phyloP scores from a whole-genome alignment of 2,888 invertebrate species.

The Dryobota labecula region DNA sequence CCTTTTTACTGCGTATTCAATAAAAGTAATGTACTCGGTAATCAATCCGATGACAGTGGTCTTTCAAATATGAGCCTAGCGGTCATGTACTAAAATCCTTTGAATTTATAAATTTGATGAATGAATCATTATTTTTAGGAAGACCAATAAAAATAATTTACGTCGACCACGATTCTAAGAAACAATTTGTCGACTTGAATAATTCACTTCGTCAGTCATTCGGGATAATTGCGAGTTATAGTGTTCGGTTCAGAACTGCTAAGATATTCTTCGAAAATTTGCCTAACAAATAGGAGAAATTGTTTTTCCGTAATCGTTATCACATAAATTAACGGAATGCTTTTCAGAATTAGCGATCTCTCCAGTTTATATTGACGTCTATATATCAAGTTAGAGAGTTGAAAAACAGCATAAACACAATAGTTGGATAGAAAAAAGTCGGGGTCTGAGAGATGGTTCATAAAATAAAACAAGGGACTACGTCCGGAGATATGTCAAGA shows the following conservation, averaged over 20 bases:
- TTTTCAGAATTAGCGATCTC: constrained; percentile 78
- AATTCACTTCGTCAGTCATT: constrained; percentile 34
- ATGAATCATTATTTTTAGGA: constrained; percentile 6
- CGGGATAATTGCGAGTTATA: constrained; percentile 18
- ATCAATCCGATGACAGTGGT: constrained; percentile 76
- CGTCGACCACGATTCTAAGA: constrained; percentile 5
- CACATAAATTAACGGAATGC: constrained; percentile 70
- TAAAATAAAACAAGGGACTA: constrained; percentile 89
- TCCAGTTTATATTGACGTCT: constrained; percentile 78
- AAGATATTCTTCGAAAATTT: constrained; percentile 44
- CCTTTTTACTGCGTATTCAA: constrained; percentile 87
- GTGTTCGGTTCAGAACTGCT: constrained; percentile 28
- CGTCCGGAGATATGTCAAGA: constrained; percentile 90
- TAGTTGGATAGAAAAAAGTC: constrained; percentile 81
- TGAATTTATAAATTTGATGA: constrained; percentile 31
- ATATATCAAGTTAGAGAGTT: constrained; percentile 84
- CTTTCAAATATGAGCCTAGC: constrained; percentile 67
- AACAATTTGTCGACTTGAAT: constrained; percentile 30
- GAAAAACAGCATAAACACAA: constrained; percentile 84
- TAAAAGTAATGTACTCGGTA: constrained; percentile 87
- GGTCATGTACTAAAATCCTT: constrained; percentile 44
- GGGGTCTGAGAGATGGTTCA: constrained; percentile 86
- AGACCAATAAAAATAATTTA: constrained; percentile 25
- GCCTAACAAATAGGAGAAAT: constrained; percentile 44
- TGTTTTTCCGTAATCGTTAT: constrained; percentile 64